These are phyloP conservation scores for Cephalopholis sonnerati DNA, from an alignment of 2,113 vertebrate species.

Conservation along the genomic window DNA sequence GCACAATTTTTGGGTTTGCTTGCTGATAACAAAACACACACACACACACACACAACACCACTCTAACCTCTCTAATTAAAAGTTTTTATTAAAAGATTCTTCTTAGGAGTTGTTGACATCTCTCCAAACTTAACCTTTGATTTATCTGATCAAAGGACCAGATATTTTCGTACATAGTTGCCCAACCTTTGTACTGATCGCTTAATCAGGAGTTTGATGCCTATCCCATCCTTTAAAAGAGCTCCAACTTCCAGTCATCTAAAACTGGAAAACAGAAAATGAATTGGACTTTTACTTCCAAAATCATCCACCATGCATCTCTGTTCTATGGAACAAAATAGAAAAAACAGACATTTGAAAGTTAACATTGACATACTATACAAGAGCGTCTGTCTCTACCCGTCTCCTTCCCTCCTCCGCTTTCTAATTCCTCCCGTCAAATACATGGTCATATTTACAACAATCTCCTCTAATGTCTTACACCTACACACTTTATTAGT, in stretches of 20 bases:
- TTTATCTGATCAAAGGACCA: not conserved
- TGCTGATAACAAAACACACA: fast-evolving
- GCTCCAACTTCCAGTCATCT: not conserved
- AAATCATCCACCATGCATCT: not conserved
- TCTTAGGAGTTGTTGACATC: not conserved
- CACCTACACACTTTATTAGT: conserved; percentile 34
- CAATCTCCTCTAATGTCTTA: conserved; percentile 11
- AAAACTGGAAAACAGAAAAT: not conserved
- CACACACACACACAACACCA: not conserved
- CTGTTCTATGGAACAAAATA: not conserved
- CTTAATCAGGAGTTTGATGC: not conserved
- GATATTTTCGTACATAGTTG: conserved; percentile 3
- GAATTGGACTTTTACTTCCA: not conserved
- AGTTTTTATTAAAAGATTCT: not conserved
- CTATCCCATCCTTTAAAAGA: not conserved
- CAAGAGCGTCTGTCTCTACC: not conserved
- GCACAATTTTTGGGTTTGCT: not conserved
- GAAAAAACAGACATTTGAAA: not conserved
- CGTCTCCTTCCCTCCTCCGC: not conserved
- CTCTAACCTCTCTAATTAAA: not conserved
- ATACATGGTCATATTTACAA: not conserved
- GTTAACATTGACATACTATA: not conserved
- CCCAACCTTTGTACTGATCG: not conserved
- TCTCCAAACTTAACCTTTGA: not conserved
- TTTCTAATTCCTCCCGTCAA: not conserved